Evolutionary conservation across 1,140 invertebrate genomes (phyloP), one percentile per base, ranked within the genome.

Genomic region (Armadillidium nasatum): DNA sequence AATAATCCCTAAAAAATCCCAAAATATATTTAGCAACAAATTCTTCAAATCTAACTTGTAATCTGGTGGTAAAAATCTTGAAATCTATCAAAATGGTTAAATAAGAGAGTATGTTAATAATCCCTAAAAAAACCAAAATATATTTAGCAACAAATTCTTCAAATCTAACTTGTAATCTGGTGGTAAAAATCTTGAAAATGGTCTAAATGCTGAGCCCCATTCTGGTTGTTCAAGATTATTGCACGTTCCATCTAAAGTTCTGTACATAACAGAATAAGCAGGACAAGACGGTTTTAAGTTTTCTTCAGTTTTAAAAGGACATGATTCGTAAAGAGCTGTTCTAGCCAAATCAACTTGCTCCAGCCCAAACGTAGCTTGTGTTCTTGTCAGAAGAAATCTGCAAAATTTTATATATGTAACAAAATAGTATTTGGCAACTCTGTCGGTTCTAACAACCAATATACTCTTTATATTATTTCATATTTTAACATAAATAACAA

Each of bases 231-330:
- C 83, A 6, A 92, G 82, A 84, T 96, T 95, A 83, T 95, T 96
- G 82, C 94, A 96, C 0, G 91, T 90, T 0, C 94, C 94, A 83
- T 96, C 93, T 69, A 91, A 88, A 0, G 89, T 88, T 13, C 94
- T 87, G 83, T 94, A 95, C 75, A 78, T 76, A 60, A 77, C 69
- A 19, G 75, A 76, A 73, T 79, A 81, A 2, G 69, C 80, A 0
- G 78, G 80, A 46, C 78, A 80, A 0, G 74, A 21, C 0, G 50
- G 72, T 6, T 22, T 13, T 10, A 74, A 76, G 1, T 69, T 87
- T 87, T 76, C 86, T 15, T 79, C 76, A 7, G 75, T 21, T 73
- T 81, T 86, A 71, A 88, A 85, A 0, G 90, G 91, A 81, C 91
- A 92, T 74, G 88, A 87, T 77, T 87, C 85, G 79, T 87, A 85